Evolutionary conservation across 1,140 invertebrate species (phyloP), one percentile per base, ranked within the genome.

Genomic region (Dreissena polymorpha): DNA sequence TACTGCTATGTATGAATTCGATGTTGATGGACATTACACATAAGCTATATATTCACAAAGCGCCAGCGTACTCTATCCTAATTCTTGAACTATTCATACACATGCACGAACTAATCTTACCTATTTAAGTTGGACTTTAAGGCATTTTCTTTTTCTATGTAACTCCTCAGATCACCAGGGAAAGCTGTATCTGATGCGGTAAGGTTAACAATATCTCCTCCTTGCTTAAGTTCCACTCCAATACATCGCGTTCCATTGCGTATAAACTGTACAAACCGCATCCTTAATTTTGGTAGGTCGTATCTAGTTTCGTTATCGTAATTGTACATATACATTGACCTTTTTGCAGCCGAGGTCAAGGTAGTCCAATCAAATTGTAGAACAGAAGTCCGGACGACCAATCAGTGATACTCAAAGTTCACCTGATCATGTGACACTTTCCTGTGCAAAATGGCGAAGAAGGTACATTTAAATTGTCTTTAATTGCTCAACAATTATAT

Each of bases 211-310:
- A 91, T 83, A 39, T 90, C 88, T 23, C 90, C 90, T 27, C 85
- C 87, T n/a, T 86, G 85, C 21, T 50, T 23, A 21, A 88, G 65
- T 73, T 91, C 88, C 13, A 91, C 86, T 7, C 91, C 90, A 29
- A 91, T 68, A 3, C 74, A 80, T 16, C 63, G 67, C 13, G 71
- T 74, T 3, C 85, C 86, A 76, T 79, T 84, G 51, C 67, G 67
- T 53, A 86, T 69, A 87, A 91, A 92, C 68, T 90, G 90, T 16
- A 92, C 88, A 84, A 91, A 87, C 53, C 89, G 76, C 91, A 91
- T 91, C 16, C 57, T 88, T 23, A 51, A 12, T 23, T 0, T 23
- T n/a, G 13, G n/a, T 50, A 23, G 57, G 53, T 51, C 29, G 60
- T 65, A 70, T 74, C 79, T 39, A 5, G 39, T 39, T 39, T 39